These are phyloP conservation scores for Thymelicus sylvestris DNA, from an alignment of 2,888 invertebrate species.

Conservation along the genomic window DNA sequence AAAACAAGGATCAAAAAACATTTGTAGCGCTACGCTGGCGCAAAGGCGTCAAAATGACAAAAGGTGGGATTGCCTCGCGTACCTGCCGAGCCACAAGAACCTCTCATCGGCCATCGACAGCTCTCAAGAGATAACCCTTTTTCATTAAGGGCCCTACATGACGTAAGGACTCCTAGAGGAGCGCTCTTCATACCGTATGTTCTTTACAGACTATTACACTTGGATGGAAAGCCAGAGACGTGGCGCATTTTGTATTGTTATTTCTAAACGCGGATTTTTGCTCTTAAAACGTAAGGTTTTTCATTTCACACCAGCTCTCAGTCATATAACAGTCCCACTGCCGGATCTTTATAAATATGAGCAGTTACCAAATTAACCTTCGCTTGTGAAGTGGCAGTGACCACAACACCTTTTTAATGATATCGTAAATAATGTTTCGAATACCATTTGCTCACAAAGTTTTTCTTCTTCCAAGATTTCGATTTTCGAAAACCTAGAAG, in stretches of 20 bases:
- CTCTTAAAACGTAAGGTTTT: neutral
- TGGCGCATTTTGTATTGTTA: neutral
- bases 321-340: too few relatives aligned
- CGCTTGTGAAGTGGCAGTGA: too few relatives aligned
- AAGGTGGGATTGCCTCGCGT: conserved; percentile 31
- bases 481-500: too few relatives aligned
- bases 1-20: conserved; percentile 8
- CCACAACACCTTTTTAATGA: too few relatives aligned
- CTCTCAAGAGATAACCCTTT: conserved; percentile 50
- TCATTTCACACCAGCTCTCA: neutral
- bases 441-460: too few relatives aligned
- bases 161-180: conserved; percentile 21
- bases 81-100: conserved; percentile 46
- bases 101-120: conserved; percentile 44
- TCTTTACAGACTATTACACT: conserved; percentile 30
- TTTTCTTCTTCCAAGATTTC: too few relatives aligned
- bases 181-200: conserved; percentile 23
- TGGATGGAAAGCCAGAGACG: neutral
- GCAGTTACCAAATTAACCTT: too few relatives aligned
- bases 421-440: too few relatives aligned
- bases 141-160: conserved; percentile 44
- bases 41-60: conserved; percentile 32
- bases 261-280: neutral
- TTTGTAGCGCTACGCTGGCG: neutral
- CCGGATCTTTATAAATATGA: neutral